phyloP scores from a whole-genome alignment of 1,140 invertebrate species.

The Penaeus vannamei region DNA sequence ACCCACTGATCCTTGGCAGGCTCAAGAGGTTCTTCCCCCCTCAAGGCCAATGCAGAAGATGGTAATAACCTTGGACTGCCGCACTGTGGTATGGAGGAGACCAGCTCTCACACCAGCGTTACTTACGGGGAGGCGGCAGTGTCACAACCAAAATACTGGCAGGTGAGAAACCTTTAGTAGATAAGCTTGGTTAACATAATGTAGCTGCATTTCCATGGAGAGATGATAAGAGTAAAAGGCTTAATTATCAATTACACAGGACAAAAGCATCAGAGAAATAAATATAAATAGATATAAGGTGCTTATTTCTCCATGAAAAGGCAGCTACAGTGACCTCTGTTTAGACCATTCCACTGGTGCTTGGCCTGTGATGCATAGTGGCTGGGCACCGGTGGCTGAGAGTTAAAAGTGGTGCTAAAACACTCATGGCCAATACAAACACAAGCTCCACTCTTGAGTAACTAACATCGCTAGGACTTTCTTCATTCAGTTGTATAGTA shows the following conservation, averaged over 20 bases:
- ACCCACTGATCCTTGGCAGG: neutral
- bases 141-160: slow-evolving; percentile 56
- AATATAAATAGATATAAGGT: neutral
- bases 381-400: slow-evolving; percentile 26
- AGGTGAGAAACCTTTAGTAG: slow-evolving; percentile 43
- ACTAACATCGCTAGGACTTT: neutral
- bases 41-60: neutral
- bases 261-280: neutral
- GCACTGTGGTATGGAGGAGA: slow-evolving; percentile 42
- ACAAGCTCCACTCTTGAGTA: slow-evolving; percentile 37
- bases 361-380: slow-evolving; percentile 37
- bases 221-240: neutral
- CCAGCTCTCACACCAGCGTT: slow-evolving; percentile 50
- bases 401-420: slow-evolving; percentile 34
- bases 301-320: slow-evolving; percentile 40
- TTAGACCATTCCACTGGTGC: slow-evolving; percentile 36
- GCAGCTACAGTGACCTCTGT: slow-evolving; percentile 36
- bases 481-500: too few species aligned
- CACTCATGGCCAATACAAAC: slow-evolving; percentile 44
- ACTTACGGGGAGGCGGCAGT: slow-evolving; percentile 49
- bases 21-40: neutral
- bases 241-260: neutral
- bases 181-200: slow-evolving; percentile 44
- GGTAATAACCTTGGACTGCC: slow-evolving; percentile 37
- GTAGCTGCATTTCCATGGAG: slow-evolving; percentile 34